Conservation (phyloP, 1,140 invertebrate genomes). For the Bicyclus anynana region DNA sequence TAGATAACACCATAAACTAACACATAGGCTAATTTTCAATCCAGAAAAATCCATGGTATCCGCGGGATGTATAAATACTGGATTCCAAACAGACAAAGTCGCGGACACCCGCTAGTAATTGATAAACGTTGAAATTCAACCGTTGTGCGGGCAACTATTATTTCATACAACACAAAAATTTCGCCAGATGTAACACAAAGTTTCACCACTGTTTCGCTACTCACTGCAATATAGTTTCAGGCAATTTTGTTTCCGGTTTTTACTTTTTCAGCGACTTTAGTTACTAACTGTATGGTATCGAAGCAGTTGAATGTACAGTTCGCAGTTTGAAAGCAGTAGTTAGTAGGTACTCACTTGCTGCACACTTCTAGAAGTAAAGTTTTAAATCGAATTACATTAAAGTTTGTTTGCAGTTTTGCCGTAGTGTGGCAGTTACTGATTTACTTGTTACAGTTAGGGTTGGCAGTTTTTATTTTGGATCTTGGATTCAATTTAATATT, state of each 20-base stretch:
- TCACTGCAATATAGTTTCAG: not conserved
- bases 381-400: constrained; percentile 7
- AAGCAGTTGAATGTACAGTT: constrained; percentile 3
- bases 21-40: no score
- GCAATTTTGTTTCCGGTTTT: not conserved
- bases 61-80: no score
- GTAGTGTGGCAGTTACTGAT: not conserved
- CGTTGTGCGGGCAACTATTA: not conserved
- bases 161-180: not conserved
- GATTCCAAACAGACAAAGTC: no score
- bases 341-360: not conserved
- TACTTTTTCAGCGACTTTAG: constrained; percentile 2
- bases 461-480: no score
- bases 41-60: no score
- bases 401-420: not conserved
- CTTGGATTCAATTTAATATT: no score
- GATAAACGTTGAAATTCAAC: no score
- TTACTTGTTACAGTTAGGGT: not conserved
- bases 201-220: not conserved
- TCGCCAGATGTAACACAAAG: not conserved
- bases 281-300: constrained; percentile 1
- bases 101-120: no score
- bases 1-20: no score
- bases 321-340: not conserved
- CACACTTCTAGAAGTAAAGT: constrained; percentile 3